phyloP scores from a whole-genome alignment of 2,888 invertebrate genomes.

The Apodemia duryi region DNA sequence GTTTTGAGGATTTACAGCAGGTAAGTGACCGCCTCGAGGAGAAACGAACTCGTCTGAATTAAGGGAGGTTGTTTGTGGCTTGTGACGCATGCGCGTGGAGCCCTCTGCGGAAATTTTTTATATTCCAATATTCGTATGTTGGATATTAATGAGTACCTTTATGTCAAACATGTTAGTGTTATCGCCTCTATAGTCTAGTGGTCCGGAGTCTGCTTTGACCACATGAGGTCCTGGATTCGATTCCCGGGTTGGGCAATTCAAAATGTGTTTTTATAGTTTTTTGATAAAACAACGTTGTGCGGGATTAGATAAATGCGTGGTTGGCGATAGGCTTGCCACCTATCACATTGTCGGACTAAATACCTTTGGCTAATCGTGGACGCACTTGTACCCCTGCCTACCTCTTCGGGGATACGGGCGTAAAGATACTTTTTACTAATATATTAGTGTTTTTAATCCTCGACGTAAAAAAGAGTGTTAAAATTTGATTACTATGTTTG shows the following conservation, averaged over 20 bases:
- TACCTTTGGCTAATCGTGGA: no score
- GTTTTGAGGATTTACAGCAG: constrained; percentile 15
- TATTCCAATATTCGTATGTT: neutral
- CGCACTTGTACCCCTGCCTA: no score
- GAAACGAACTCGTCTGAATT: constrained; percentile 27
- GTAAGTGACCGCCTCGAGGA: constrained; percentile 19
- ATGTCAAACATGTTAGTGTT: neutral
- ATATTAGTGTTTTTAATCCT: neutral
- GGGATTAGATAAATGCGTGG: no score
- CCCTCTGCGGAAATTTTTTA: constrained; percentile 17
- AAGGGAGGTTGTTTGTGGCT: constrained; percentile 30
- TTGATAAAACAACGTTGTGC: no score
- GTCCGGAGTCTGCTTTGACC: neutral
- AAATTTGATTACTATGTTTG: no score
- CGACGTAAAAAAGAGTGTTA: neutral
- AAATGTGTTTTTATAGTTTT: no score
- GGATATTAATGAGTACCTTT: neutral
- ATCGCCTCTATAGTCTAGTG: neutral
- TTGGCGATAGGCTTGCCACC: no score
- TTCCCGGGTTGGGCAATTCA: no score
- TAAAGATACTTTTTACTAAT: no score
- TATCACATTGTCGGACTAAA: no score
- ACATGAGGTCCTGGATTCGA: no score
- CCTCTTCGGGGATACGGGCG: no score
- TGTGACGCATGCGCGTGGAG: constrained; percentile 29